phyloP scores from a whole-genome alignment of 2,113 vertebrate species.

The Peromyscus maniculatus region DNA sequence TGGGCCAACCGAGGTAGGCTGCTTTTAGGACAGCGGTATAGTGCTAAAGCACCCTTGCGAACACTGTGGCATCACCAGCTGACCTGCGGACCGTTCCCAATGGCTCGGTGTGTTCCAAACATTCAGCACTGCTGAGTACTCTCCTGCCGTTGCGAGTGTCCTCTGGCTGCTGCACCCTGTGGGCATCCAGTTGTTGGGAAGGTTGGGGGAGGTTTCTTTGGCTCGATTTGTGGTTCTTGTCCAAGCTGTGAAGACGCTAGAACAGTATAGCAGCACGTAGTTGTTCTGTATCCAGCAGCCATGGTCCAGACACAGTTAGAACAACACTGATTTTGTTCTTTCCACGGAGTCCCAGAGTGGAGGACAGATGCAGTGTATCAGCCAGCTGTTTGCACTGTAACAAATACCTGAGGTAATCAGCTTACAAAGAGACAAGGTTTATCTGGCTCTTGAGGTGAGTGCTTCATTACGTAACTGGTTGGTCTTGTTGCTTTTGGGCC shows the following conservation, averaged over 20 bases:
- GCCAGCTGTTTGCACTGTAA: neutral
- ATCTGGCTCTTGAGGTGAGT: neutral
- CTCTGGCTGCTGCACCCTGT: neutral
- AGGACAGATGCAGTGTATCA: neutral
- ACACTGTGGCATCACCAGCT: neutral
- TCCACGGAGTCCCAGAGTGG: neutral
- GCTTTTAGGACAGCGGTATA: neutral
- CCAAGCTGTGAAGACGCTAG: neutral
- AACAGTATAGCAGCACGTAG: too few species aligned
- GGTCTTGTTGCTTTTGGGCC: neutral
- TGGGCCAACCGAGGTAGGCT: constrained; percentile 96
- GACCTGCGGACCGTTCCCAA: neutral
- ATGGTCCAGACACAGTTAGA: neutral
- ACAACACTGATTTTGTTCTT: neutral
- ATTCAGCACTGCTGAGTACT: neutral
- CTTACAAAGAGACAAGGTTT: neutral
- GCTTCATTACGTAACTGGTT: neutral
- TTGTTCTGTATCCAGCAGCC: neutral
- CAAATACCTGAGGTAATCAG: neutral
- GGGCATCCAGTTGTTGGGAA: neutral
- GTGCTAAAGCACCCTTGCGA: too few species aligned
- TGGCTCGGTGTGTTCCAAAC: neutral
- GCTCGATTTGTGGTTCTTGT: neutral
- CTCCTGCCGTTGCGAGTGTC: too few species aligned
- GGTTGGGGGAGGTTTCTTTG: neutral